A percentile compares a stretch with the other conserved stretches of the same genome.
These are phyloP conservation scores for Hydrotaea diabolus DNA, from an alignment of 2,888 invertebrate genomes.

Conservation along the genomic window DNA sequence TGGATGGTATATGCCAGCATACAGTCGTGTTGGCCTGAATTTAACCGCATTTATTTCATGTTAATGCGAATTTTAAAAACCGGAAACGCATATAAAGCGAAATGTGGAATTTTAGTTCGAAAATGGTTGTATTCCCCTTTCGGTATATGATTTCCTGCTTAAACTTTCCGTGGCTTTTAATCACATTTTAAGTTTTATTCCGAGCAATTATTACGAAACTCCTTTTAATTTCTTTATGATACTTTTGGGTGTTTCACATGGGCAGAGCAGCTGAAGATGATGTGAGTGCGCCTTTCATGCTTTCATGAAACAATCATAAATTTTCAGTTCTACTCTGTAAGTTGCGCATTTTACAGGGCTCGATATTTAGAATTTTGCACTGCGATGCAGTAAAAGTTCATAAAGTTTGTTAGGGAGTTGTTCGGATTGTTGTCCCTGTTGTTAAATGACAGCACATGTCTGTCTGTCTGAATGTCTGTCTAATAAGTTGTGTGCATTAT, in stretches of 20 bases:
- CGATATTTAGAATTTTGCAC: constrained; percentile 33
- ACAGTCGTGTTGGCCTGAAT: too few relatives aligned
- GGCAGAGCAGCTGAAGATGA: neutral
- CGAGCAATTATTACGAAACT: constrained; percentile 13
- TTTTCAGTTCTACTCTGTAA: constrained; percentile 3
- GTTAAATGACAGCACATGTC: constrained; percentile 62
- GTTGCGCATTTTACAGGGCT: neutral
- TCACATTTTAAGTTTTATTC: neutral
- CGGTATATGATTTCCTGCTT: neutral
- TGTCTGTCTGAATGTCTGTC: too few relatives aligned
- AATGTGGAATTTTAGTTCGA: too few relatives aligned
- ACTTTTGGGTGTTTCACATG: neutral
- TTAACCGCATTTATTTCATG: too few relatives aligned
- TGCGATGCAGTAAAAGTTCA: constrained; percentile 21
- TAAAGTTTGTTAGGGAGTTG: constrained; percentile 17
- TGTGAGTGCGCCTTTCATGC: neutral
- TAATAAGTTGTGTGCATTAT: constrained; percentile 63
- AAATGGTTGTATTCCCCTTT: neutral
- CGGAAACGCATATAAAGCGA: too few relatives aligned
- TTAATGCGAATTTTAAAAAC: too few relatives aligned
- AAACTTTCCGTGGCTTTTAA: neutral
- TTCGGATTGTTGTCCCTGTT: neutral
- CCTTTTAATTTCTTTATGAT: constrained; percentile 31
- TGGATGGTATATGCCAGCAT: too few relatives aligned
- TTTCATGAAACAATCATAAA: constrained; percentile 26